Base-by-base conservation (phyloP, 1,140 invertebrate genomes). In the Eupeodes corollae region DNA sequence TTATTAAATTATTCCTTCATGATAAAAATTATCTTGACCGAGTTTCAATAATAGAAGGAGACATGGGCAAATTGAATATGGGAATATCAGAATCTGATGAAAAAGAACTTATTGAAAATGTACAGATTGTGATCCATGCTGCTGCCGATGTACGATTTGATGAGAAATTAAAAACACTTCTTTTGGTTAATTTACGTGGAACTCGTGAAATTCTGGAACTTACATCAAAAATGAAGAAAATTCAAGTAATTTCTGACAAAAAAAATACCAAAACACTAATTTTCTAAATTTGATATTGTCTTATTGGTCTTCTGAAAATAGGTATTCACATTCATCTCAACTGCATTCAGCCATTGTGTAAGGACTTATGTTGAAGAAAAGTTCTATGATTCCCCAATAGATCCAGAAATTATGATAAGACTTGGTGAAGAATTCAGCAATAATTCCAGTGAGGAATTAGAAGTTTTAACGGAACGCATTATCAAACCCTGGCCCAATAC, bases 61-160 rank as follows among this genome's bases (percentile, higher is more conserved):
- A 81, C 38, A 74, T 75, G 33, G 67, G 68, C 21, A 51, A 78
- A 30, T 73, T 78, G 0, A 76, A 77, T 0, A 58, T 94, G 1
- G 88, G 85, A 6, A 71, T 95, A 5, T 76, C 69, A 14, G 62
- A 76, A 1, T 12, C 0, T 58, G 67, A 76, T 34, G 80, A 89
- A 37, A 57, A 61, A 6, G 57, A 61, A 48, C 54, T 57, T 12
- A 55, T 69, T 32, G 60, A 68, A 51, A 65, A 76, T 65, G 61
- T 77, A 2, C 75, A 80, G 38, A 76, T 94, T 48, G 85, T 96
- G 6, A 87, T 95, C 63, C 91, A 96, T 61, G 86, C 82, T 15
- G 91, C 89, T 0, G 88, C 88, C 1, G 91, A 88, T 1, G 76
- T 92, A 1, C 82, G 84, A 38, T 91, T 94, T 59, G 83, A 92